phyloP scores from a whole-genome alignment of 2,113 vertebrate genomes.

The Pelusios castaneus region DNA sequence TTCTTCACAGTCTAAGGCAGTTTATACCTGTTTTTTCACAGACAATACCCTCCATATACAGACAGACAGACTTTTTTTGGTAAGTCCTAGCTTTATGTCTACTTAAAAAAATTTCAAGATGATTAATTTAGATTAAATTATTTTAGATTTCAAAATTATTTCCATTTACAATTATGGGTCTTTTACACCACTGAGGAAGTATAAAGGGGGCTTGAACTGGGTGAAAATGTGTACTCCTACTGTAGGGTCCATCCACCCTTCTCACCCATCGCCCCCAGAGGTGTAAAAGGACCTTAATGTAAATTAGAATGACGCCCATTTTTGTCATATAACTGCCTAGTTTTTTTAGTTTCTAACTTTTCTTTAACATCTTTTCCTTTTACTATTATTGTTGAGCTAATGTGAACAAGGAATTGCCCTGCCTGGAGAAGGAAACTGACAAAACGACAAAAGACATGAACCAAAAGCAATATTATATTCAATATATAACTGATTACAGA shows the following conservation, averaged over 20 bases:
- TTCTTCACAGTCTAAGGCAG: constrained; percentile 23
- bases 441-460: not conserved
- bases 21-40: not conserved
- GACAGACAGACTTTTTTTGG: not conserved
- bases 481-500: not conserved
- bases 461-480: not conserved
- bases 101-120: not conserved
- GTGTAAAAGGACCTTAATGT: not conserved
- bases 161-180: not conserved
- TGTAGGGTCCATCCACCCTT: not conserved
- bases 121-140: constrained; percentile 30
- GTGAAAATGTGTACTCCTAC: not conserved
- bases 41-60: not conserved
- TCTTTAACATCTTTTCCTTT: not conserved
- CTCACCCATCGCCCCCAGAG: not conserved
- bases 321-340: too few relatives aligned
- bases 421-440: not conserved
- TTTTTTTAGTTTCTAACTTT: not conserved
- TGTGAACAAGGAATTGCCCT: not conserved
- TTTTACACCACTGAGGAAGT: not conserved
- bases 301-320: too few relatives aligned
- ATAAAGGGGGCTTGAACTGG: not conserved
- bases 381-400: not conserved
- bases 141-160: constrained; percentile 44
- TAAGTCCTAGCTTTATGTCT: not conserved